Evolutionary conservation across 30 jellyfish, hydroid and myxozoan genomes (phyloP).

Genomic region (Aurelia sp.): DNA sequence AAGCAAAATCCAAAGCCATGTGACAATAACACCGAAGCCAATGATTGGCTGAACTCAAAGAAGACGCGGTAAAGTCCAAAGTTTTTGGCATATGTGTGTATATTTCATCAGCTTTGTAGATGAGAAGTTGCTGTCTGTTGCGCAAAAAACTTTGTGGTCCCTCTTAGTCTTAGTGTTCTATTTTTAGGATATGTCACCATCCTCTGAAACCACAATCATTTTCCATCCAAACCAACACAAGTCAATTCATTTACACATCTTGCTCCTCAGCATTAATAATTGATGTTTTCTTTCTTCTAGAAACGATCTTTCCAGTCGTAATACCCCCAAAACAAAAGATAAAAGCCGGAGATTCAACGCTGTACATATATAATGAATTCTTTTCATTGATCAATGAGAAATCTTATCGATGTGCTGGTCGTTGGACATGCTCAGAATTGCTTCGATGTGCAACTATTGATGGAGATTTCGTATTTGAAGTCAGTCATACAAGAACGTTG

Average conservation of each 20-base stretch:
- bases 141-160: too few relatives aligned
- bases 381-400: constrained; percentile 76
- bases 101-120: too few relatives aligned
- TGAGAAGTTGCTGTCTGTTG: too few relatives aligned
- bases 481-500: constrained; percentile 4
- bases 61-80: too few relatives aligned
- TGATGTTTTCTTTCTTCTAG: constrained; percentile 44
- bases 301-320: constrained; percentile 55
- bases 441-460: constrained; percentile 71
- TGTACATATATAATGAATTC: constrained; percentile 68
- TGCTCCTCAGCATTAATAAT: not conserved
- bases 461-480: constrained; percentile 70
- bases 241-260: not conserved
- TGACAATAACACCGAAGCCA: too few relatives aligned
- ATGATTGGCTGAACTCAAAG: too few relatives aligned
- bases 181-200: too few relatives aligned
- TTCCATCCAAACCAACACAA: too few relatives aligned
- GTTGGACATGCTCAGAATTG: constrained; percentile 77
- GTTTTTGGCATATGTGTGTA: too few relatives aligned
- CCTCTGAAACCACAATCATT: too few relatives aligned
- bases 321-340: constrained; percentile 86
- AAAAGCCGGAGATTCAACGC: constrained; percentile 82
- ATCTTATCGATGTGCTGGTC: constrained; percentile 70
- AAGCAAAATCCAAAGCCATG: too few relatives aligned
- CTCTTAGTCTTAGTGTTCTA: too few relatives aligned